These are phyloP conservation scores for Eilema griseolum DNA, from an alignment of 2,888 invertebrate species.

Conservation along the genomic window DNA sequence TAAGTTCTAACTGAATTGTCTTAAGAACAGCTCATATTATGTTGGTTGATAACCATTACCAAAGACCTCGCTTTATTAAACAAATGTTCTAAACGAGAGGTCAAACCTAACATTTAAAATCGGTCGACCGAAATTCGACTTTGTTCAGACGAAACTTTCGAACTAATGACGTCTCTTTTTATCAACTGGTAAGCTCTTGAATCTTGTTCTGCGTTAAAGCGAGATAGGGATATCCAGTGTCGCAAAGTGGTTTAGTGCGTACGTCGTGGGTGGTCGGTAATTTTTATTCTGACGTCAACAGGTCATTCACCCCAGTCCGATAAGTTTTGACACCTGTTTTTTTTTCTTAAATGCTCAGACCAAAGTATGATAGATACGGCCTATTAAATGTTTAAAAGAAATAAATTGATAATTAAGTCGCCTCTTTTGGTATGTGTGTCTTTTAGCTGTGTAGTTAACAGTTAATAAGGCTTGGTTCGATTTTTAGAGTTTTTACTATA, in stretches of 20 bases:
- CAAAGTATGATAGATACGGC: slow-evolving; percentile 37
- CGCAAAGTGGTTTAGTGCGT: slow-evolving; percentile 43
- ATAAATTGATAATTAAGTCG: slow-evolving; percentile 16
- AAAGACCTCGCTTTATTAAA: slow-evolving; percentile 45
- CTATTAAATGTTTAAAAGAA: slow-evolving; percentile 31
- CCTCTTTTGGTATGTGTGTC: not conserved
- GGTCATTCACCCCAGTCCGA: slow-evolving; percentile 73
- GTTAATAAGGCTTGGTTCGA: not conserved
- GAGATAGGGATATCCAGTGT: slow-evolving; percentile 28
- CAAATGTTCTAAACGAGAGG: slow-evolving; percentile 42
- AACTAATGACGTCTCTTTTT: slow-evolving; percentile 40
- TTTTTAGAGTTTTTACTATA: not conserved
- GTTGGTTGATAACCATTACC: slow-evolving; percentile 31
- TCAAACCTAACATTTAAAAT: slow-evolving; percentile 47
- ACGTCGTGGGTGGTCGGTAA: slow-evolving; percentile 81
- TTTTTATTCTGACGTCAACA: slow-evolving; percentile 79
- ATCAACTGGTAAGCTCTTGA: slow-evolving; percentile 10
- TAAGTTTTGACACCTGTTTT: slow-evolving; percentile 71
- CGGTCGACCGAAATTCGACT: slow-evolving; percentile 50
- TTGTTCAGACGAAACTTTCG: slow-evolving; percentile 9
- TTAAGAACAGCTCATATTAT: slow-evolving; percentile 31
- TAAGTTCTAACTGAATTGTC: slow-evolving; percentile 11
- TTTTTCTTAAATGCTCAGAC: slow-evolving; percentile 29
- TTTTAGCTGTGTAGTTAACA: not conserved
- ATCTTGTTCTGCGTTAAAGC: slow-evolving; percentile 30